phyloP scores from a whole-genome alignment of 2,113 vertebrate genomes.

The Hypocryptadius cinnamomeus region DNA sequence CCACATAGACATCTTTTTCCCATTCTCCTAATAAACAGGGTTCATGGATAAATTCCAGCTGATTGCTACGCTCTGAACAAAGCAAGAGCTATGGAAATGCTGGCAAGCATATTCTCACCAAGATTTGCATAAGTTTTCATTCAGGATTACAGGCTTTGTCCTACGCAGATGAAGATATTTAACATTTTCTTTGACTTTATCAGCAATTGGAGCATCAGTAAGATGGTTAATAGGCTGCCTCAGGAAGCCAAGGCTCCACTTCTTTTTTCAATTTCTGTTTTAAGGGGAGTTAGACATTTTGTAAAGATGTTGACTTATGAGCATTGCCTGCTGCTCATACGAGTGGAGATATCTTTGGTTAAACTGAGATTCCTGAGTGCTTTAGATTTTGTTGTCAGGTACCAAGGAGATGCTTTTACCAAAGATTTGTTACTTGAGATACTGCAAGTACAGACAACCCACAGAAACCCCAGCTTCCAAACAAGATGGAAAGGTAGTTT shows the following conservation, averaged over 20 bases:
- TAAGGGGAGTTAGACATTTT: background rate
- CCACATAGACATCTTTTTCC: background rate
- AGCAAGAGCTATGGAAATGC: background rate
- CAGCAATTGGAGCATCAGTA: background rate
- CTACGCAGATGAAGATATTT: background rate
- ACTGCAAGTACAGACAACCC: background rate
- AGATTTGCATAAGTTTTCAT: background rate
- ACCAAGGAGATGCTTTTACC: background rate
- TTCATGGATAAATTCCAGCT: background rate
- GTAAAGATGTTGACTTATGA: background rate
- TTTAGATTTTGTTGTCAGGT: background rate
- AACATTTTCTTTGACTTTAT: background rate
- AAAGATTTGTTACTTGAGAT: background rate
- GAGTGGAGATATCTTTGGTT: background rate
- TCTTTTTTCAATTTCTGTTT: background rate
- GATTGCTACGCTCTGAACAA: background rate
- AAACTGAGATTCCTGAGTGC: background rate
- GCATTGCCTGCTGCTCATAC: background rate
- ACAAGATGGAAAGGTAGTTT: background rate
- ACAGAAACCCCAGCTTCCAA: background rate
- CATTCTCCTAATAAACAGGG: background rate
- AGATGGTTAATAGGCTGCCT: background rate
- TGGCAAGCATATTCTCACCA: background rate
- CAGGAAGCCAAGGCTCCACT: background rate
- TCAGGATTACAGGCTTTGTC: background rate